Evolutionary conservation across 2,888 invertebrate genomes (phyloP).

Genomic region (Pilophorus perplexus): DNA sequence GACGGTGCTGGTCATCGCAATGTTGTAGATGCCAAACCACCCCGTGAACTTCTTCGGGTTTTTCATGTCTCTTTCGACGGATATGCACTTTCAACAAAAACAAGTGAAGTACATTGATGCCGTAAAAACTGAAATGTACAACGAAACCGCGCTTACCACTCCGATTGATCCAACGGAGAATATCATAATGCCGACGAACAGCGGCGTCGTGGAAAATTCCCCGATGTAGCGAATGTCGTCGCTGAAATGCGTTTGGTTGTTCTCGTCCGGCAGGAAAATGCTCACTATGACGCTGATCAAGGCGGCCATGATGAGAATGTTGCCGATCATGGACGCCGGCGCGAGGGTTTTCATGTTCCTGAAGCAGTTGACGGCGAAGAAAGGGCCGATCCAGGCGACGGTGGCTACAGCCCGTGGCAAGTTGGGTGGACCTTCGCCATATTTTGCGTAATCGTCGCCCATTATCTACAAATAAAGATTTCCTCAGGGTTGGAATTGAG

Average conservation of each 20-base stretch:
- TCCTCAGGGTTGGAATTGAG: background rate
- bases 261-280: constrained; percentile 11
- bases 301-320: constrained; percentile 1
- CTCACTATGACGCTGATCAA: background rate
- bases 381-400: constrained; percentile 48
- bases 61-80: constrained; percentile 23
- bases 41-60: constrained; percentile 2
- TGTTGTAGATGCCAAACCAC: background rate
- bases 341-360: constrained; percentile 2
- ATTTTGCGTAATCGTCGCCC: background rate
- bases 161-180: constrained; percentile 57
- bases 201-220: constrained; percentile 50
- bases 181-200: constrained; percentile 62
- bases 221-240: constrained; percentile 45
- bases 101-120: background rate
- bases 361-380: constrained; percentile 14
- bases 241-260: constrained; percentile 11
- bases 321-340: background rate
- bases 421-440: background rate
- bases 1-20: background rate
- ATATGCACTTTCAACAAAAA: constrained; percentile 61
- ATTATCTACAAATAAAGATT: background rate
- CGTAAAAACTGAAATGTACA: too few relatives aligned
- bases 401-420: background rate
- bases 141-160: constrained; percentile 31